Percentiles rank a stretch among this genome's conserved stretches.
These are phyloP conservation scores for Merluccius polli DNA, from an alignment of 2,797 vertebrate species.

Conservation along the genomic window DNA sequence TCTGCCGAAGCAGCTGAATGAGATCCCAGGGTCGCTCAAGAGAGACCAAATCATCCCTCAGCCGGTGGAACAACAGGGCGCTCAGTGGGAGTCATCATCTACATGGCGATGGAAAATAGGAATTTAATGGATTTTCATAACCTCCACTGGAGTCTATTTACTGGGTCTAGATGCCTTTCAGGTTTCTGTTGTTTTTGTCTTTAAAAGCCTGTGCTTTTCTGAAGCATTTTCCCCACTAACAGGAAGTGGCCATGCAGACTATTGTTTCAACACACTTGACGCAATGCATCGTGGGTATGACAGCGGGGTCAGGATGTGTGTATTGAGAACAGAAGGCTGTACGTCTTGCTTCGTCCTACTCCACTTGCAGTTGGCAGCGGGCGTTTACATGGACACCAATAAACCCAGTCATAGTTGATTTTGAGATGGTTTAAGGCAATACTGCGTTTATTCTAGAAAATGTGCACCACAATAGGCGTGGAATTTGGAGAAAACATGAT, in stretches of 20 bases:
- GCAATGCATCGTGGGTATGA: not conserved
- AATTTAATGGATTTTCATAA: not conserved
- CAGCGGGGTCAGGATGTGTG: not conserved
- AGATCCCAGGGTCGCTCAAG: conserved; percentile 12
- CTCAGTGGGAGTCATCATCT: not conserved
- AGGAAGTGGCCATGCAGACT: not conserved
- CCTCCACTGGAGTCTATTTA: not conserved
- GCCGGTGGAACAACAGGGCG: no score
- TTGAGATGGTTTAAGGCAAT: not conserved
- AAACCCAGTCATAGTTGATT: not conserved
- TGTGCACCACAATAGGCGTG: not conserved
- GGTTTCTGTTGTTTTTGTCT: not conserved
- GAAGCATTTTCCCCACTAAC: no score
- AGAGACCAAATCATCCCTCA: not conserved
- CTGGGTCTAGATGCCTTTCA: not conserved
- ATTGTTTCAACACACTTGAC: no score
- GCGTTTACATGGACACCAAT: not conserved
- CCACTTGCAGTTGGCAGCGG: not conserved
- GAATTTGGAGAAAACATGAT: not conserved
- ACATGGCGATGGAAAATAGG: not conserved
- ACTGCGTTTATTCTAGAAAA: not conserved
- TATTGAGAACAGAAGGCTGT: not conserved
- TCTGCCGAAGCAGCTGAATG: conserved; percentile 45
- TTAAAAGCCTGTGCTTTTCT: not conserved
- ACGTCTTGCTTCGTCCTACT: not conserved